Evolutionary conservation across 2,113 vertebrate genomes (phyloP).

Genomic region (Trochalopteron elliotii): DNA sequence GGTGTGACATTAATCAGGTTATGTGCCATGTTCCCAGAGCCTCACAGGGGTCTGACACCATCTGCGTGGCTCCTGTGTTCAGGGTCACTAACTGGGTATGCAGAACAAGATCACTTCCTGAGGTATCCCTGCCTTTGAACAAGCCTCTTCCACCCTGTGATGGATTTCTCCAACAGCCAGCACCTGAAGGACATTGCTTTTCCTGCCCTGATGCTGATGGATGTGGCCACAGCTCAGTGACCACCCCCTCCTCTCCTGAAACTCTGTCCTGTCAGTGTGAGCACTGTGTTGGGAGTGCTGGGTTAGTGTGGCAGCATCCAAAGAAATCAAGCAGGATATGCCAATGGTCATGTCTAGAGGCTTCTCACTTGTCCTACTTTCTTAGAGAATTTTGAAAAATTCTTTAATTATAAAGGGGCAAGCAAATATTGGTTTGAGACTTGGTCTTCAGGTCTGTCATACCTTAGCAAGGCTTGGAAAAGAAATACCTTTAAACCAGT

Average conservation of each 20-base stretch:
- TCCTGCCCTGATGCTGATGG: not conserved
- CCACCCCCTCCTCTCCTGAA: not conserved
- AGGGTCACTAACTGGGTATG: conserved; percentile 40
- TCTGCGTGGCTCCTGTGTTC: conserved; percentile 1
- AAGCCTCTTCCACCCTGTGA: not conserved
- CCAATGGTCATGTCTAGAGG: fast-evolving
- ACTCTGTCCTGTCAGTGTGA: fast-evolving
- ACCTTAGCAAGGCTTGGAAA: not conserved
- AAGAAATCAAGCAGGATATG: not conserved
- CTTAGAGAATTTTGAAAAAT: not conserved
- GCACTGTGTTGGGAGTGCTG: not conserved
- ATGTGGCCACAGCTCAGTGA: not conserved
- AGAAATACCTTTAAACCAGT: not conserved
- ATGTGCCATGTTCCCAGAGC: not conserved
- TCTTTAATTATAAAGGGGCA: fast-evolving
- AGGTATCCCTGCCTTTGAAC: conserved; percentile 27
- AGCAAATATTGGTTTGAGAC: not conserved
- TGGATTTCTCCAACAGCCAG: not conserved
- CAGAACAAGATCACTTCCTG: conserved; percentile 26
- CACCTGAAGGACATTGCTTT: not conserved
- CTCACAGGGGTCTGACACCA: conserved; percentile 2
- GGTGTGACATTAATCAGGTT: conserved; percentile 42
- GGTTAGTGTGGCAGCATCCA: not conserved
- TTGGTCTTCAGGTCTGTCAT: not conserved
- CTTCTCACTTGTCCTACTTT: not conserved